These are phyloP conservation scores for Siniperca scherzeri DNA, from an alignment of 2,797 vertebrate genomes.

Conservation along the genomic window DNA sequence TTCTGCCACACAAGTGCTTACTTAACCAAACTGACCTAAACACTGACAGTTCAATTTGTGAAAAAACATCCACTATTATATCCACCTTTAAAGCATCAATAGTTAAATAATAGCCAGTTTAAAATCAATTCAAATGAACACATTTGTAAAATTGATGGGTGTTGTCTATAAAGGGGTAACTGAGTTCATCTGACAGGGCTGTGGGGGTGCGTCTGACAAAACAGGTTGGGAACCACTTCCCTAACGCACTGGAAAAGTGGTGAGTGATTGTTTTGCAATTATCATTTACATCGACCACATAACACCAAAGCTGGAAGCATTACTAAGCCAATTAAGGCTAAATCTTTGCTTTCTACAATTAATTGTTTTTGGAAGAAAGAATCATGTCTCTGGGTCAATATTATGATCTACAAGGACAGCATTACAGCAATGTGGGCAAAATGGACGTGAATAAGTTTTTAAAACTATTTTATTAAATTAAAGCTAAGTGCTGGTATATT, in stretches of 20 bases:
- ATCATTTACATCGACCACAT: no score
- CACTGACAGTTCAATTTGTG: no score
- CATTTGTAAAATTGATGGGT: no score
- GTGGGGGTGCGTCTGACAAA: not conserved
- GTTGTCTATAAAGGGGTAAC: no score
- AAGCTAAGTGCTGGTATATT: not conserved
- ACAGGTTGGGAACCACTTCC: not conserved
- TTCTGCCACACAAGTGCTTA: no score
- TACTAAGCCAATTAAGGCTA: not conserved
- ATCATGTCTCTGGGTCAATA: not conserved
- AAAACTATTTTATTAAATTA: not conserved
- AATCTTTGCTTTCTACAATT: not conserved
- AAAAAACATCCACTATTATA: no score
- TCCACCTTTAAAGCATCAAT: no score
- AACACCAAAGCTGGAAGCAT: not conserved
- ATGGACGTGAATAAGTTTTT: no score
- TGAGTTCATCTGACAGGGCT: no score
- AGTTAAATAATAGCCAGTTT: no score
- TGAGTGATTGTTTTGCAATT: not conserved
- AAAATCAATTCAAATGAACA: no score
- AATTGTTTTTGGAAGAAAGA: not conserved
- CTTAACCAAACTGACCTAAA: no score
- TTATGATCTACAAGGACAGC: not conserved
- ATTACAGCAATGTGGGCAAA: not conserved
- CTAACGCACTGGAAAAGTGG: not conserved